phyloP scores from a whole-genome alignment of 53 echinoderm and acorn worm species.

The Holothuria scabra region DNA sequence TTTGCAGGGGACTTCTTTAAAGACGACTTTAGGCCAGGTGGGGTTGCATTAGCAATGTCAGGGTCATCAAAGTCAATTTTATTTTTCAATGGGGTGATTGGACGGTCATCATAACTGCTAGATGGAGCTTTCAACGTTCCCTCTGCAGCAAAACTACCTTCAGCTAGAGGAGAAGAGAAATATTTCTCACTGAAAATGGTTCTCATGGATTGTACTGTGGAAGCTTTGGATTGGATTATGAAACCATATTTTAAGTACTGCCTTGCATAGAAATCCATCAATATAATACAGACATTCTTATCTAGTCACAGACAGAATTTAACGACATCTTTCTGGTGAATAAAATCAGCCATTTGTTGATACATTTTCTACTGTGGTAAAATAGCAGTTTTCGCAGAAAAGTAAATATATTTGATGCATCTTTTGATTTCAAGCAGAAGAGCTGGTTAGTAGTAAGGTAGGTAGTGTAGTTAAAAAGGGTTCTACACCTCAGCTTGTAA shows the following conservation, averaged over 20 bases:
- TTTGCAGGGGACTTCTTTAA: constrained; percentile 19
- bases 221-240: too few species aligned
- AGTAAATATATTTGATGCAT: neutral
- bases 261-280: too few species aligned
- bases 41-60: constrained; percentile 81
- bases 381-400: neutral
- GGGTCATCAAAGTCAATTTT: constrained; percentile 83
- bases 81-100: constrained; percentile 86
- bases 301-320: too few species aligned
- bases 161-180: neutral
- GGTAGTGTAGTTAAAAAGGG: too few species aligned
- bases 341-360: constrained; percentile 81
- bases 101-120: constrained; percentile 68
- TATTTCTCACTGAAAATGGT: too few species aligned
- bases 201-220: too few species aligned
- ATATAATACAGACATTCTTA: too few species aligned
- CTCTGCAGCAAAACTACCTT: neutral
- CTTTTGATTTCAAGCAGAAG: neutral
- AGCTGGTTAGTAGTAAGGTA: too few species aligned
- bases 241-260: too few species aligned
- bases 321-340: constrained; percentile 74
- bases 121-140: constrained; percentile 23
- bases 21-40: constrained; percentile 66
- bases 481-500: too few species aligned
- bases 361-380: constrained; percentile 85